Percentiles rank a stretch among this genome's conserved stretches.
Conservation (phyloP, 2,113 vertebrate species). For the Chaetodon auriga region DNA sequence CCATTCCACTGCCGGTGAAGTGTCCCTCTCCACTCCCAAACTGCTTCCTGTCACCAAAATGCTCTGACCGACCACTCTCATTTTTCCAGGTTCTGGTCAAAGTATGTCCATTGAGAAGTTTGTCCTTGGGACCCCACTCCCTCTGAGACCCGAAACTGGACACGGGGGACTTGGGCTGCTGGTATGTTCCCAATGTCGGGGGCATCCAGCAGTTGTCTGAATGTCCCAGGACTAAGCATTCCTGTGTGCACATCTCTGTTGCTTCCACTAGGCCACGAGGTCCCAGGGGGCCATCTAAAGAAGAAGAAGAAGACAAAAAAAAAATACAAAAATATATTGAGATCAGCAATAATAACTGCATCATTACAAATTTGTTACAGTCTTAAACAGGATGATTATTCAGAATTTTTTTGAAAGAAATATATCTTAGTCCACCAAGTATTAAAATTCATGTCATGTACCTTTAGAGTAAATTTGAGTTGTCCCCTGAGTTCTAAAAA, state of each 20-base stretch:
- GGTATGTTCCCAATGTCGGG: conserved; percentile 91
- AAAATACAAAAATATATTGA: conserved; percentile 1
- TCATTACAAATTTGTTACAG: too few species aligned
- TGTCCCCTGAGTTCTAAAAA: not conserved
- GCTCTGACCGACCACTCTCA: conserved; percentile 91
- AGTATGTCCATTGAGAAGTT: conserved; percentile 97
- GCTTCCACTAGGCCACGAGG: conserved; percentile 97
- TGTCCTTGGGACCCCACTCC: conserved; percentile 96
- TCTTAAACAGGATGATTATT: too few species aligned
- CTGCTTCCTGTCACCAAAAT: conserved; percentile 96
- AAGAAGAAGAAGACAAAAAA: conserved; percentile 24
- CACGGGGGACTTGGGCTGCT: conserved; percentile 95
- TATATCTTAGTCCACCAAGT: not conserved
- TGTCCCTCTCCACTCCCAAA: conserved; percentile 92
- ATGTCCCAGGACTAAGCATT: conserved; percentile 96
- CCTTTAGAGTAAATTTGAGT: not conserved
- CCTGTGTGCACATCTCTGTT: conserved; percentile 99
- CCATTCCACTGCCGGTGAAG: conserved; percentile 90
- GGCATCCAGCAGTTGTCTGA: conserved; percentile 99
- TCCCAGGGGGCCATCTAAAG: conserved; percentile 93
- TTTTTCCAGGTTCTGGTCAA: conserved; percentile 96
- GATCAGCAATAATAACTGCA: too few species aligned
- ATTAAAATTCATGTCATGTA: not conserved
- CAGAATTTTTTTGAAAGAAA: too few species aligned
- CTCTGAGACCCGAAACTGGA: conserved; percentile 93